Base-by-base conservation (phyloP, 2,113 vertebrate species). In the Cichladusa arquata region DNA sequence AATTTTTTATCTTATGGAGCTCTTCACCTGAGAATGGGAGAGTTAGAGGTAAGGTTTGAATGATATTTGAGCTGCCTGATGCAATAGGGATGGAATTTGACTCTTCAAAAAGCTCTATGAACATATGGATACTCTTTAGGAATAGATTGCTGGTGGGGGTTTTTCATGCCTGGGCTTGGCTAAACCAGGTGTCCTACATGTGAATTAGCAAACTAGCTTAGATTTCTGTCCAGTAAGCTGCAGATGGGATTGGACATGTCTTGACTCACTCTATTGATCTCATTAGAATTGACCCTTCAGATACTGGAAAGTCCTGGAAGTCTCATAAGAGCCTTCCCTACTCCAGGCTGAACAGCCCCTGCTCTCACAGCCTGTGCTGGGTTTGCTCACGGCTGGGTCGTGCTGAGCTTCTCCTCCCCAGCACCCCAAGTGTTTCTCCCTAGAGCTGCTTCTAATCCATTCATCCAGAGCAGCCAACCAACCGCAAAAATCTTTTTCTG, bases 301-400 rank as follows among this genome's bases (percentile, higher is more conserved):
- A 26, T 33, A 19, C 7, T 56, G 12, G 25, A 7, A 31, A 14
- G 34, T 81, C 20, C 50, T 65, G 19, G 7, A 42, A 18, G 42
- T 36, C 18, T 65, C 50, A 40, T 20, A 24, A 40, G 20, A 48
- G 2, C 50, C 25, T 64, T 48, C 24, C 26, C n/a, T 62, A 4
- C 25, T 42, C 17, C 22, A 16, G 42, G 25, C 31, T 80, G 57
- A 34, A 1, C 29, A 80, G 31, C 8, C 22, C 50, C 34, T 6
- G 1, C 20, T 25, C 56, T 34, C 34, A 23, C 38, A 64, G 20
- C 42, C 31, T 45, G 57, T 9, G 47, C 50, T 8, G 50, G 42
- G 50, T 31, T 17, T 14, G 42, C 42, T 7, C 48, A 1, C 5
- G 50, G 57, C 34, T 0, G 4, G 29, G 5, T 2, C 2, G 0